These are phyloP conservation scores for Blomia tropicalis DNA, from an alignment of 2,888 invertebrate species.

Conservation along the genomic window DNA sequence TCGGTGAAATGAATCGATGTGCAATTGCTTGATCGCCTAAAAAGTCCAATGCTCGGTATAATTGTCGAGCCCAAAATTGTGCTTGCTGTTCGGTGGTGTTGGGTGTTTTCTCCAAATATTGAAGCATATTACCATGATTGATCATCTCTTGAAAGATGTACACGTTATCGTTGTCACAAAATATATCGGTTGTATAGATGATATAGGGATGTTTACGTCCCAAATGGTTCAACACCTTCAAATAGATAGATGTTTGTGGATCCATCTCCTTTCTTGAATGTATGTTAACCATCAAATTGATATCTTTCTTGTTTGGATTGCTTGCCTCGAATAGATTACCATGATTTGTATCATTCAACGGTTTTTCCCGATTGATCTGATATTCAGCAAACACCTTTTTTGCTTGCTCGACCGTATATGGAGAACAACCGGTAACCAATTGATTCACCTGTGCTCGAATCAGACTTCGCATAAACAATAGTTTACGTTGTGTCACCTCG, in stretches of 20 bases:
- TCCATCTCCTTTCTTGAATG: not conserved
- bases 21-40: conserved; percentile 13
- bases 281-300: not conserved
- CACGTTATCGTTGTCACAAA: conserved; percentile 4
- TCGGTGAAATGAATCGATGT: conserved; percentile 12
- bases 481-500: not conserved
- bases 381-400: not conserved
- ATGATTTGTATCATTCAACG: not conserved
- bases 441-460: conserved; percentile 1
- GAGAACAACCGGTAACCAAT: not conserved
- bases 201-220: conserved; percentile 20
- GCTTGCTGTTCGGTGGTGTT: conserved; percentile 2
- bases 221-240: conserved; percentile 7
- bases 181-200: conserved; percentile 17
- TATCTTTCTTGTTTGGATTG: not conserved
- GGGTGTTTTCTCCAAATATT: not conserved
- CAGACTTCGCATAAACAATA: conserved; percentile 2
- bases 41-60: conserved; percentile 18
- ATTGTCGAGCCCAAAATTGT: not conserved
- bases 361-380: not conserved
- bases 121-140: not conserved
- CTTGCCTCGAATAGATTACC: not conserved
- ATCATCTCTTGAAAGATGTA: conserved; percentile 18
- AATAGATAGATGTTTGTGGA: not conserved
- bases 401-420: not conserved